phyloP scores from a whole-genome alignment of 2,113 vertebrate species.

The Pseudonaja textilis region DNA sequence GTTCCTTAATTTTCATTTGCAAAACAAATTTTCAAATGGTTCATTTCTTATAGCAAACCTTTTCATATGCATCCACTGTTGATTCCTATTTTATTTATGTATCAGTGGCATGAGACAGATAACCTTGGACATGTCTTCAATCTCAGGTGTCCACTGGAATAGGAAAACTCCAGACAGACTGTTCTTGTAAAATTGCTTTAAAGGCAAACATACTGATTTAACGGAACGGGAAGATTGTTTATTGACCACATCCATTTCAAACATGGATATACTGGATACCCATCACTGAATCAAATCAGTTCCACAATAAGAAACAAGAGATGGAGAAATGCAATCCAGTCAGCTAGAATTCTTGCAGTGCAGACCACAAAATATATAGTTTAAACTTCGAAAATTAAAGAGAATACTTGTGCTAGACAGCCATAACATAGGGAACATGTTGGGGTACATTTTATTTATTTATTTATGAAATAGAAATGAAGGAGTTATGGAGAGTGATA shows the following conservation, averaged over 20 bases:
- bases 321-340: neutral
- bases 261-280: neutral
- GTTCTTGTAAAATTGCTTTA: neutral
- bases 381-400: neutral
- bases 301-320: neutral
- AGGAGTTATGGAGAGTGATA: neutral
- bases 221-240: neutral
- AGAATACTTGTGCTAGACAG: neutral
- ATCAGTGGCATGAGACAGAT: neutral
- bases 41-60: neutral
- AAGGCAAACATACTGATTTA: neutral
- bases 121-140: neutral
- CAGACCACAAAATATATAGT: neutral
- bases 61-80: neutral
- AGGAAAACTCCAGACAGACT: neutral
- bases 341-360: neutral
- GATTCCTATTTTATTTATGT: neutral
- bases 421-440: neutral
- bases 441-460: neutral
- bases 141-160: neutral
- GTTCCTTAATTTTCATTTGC: neutral
- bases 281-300: neutral
- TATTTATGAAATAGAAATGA: neutral
- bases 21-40: neutral
- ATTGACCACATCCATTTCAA: neutral